Base-by-base conservation (phyloP, 1,140 invertebrate species). In the Neotoxoptera formosana region DNA sequence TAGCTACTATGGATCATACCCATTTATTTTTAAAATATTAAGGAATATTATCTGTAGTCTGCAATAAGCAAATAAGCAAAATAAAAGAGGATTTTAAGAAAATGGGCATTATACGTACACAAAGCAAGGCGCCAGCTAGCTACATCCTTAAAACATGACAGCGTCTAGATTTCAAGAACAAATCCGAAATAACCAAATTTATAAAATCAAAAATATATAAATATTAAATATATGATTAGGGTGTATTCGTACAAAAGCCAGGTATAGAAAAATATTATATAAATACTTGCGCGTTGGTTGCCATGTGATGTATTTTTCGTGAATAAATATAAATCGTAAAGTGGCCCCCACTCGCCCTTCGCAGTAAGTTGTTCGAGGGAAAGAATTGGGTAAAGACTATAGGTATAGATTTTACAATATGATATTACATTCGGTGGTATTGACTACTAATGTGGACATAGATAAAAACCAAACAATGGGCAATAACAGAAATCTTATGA, bases 391-490 rank as follows among this genome's bases (percentile, higher is more conserved):
- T 51, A n/a, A n/a, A n/a, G n/a, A n/a, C n/a, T n/a, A 34, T 51
- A 14, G 48, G 88, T 60, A 60, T 7, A 56, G 88, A 90, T 90
- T 56, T 56, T 36, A 90, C 34, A 6, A 90, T 17, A 11, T 30
- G 34, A 56, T 90, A 90, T 36, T 48, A 88, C 34, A 60, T 56
- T 56, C 7, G 34, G 1, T 36, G n/a, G 87, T 90, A 56, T 36
- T 47, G 51, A 56, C 36, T 90, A 90, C 47, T 25, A 56, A 53
- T 51, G 2, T 89, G 34, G 41, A 56, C 21, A 36, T 56, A 56
- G 34, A 90, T 90, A 90, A 56, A 90, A 88, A 34, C 47, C 25
- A 60, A 90, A 90, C 88, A 90, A 90, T 90, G 34, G 88, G 88
- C 51, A 67, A 67, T 90, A 67, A 67, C 53, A 45, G 53, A 67